Evolutionary conservation across 2,888 invertebrate species (phyloP), one percentile per base, ranked within the genome.

Genomic region (Pandemis corylana): DNA sequence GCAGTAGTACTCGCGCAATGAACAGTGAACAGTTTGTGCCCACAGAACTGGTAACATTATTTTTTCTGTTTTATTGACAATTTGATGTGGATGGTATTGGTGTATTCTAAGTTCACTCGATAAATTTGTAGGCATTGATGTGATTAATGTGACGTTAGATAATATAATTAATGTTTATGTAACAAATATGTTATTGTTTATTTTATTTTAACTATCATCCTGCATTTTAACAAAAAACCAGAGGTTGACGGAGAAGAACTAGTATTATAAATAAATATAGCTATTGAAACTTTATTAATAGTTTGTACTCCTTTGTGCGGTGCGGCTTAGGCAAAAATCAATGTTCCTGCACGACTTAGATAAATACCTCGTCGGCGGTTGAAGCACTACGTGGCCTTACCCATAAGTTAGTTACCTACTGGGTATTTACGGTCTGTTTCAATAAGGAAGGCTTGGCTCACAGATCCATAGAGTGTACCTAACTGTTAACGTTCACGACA

Each of bases 61-160:
- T 68, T 68, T 68, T 73, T 15, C 64, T 56, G 41, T 42, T 64
- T 63, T 59, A 63, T 73, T n/a, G 49, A 65, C 59, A 59, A 68
- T 73, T 68, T 64, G 42, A 73, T 73, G 56, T 73, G 20, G 68
- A 59, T 15, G 68, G 68, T 73, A 68, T 49, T 49, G 68, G 73
- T 64, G 73, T 73, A 73, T 59, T 68, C 41, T 73, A 73, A 73
- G 73, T 68, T 73, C 46, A 73, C 68, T 68, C 51, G 72, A 62
- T 68, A 67, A 72, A 67, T 68, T 72, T 72, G 53, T 68, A 72
- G 53, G 44, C 53, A 63, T 72, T 72, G 53, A 63, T 68, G 62
- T 72, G 49, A 68, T 63, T 51, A 62, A 72, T 68, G 72, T 68
- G 72, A 41, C 63, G 68, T 68, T 73, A 68, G 64, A 68, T 72